These are phyloP conservation scores for Varanus komodoensis DNA, from an alignment of 2,113 vertebrate genomes.

Conservation along the genomic window DNA sequence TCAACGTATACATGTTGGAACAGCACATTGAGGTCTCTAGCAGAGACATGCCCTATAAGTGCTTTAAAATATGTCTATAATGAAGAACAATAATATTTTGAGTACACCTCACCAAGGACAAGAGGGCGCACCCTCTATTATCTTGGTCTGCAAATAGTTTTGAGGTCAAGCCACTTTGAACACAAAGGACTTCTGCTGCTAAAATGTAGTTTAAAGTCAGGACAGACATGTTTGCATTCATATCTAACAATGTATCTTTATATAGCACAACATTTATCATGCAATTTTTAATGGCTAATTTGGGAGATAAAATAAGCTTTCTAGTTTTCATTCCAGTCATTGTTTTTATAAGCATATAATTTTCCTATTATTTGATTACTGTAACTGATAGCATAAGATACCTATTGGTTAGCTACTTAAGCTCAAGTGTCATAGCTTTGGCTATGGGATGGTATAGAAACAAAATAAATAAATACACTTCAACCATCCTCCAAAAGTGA, in stretches of 20 bases:
- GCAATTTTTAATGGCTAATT: not conserved
- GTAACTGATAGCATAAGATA: not conserved
- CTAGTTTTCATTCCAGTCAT: constrained; percentile 14
- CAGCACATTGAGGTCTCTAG: not conserved
- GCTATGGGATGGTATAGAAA: no score
- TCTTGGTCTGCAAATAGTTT: constrained; percentile 1
- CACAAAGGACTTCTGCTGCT: not conserved
- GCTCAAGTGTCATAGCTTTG: not conserved
- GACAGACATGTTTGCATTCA: not conserved
- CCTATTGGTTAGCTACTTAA: not conserved
- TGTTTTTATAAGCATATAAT: not conserved
- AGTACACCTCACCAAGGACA: not conserved
- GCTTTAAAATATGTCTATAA: not conserved
- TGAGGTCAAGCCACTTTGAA: not conserved
- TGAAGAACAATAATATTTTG: constrained; percentile 2
- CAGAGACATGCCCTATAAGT: not conserved
- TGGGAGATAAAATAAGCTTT: not conserved
- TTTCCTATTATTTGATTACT: not conserved
- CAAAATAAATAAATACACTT: no score
- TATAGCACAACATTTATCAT: not conserved
- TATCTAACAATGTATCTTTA: not conserved
- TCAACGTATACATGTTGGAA: not conserved
- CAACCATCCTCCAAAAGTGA: not conserved
- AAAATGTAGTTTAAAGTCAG: not conserved
- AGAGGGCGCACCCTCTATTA: not conserved